A percentile compares a stretch with the other conserved stretches of the same genome.
Conservation (phyloP, 2,888 invertebrate species). For the Xanthorhoe spadicearia region DNA sequence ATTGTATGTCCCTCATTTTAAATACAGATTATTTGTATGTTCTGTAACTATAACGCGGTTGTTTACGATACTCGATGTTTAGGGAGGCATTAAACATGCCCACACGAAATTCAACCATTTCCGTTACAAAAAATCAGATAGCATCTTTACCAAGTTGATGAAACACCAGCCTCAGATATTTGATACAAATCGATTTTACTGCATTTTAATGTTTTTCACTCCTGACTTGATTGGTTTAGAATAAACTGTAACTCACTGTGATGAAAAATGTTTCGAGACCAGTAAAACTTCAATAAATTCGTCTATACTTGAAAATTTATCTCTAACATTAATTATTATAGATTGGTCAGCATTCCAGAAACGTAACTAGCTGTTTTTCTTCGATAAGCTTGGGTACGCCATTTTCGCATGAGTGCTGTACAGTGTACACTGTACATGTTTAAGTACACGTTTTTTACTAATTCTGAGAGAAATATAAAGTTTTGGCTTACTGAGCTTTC, state of each 20-base stretch:
- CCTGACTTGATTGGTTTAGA: neutral
- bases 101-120: slow-evolving; percentile 41
- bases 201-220: neutral
- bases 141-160: slow-evolving; percentile 15
- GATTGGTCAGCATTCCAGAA: no score
- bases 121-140: slow-evolving; percentile 19
- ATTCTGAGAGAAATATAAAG: neutral
- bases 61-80: slow-evolving; percentile 65
- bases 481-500: neutral
- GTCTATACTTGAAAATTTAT: no score
- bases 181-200: slow-evolving; percentile 2
- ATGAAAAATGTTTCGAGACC: neutral
- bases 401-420: no score
- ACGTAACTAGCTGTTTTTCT: no score
- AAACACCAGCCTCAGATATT: slow-evolving; percentile 11
- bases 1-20: slow-evolving; percentile 75
- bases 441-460: no score
- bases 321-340: no score
- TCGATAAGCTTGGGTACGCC: no score
- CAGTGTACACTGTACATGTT: no score
- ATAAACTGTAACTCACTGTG: neutral
- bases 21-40: slow-evolving; percentile 72
- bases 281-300: no score
- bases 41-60: slow-evolving; percentile 65
- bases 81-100: slow-evolving; percentile 56